Evolutionary conservation across 1,140 invertebrate species (phyloP).

Genomic region (Magallana gigas): DNA sequence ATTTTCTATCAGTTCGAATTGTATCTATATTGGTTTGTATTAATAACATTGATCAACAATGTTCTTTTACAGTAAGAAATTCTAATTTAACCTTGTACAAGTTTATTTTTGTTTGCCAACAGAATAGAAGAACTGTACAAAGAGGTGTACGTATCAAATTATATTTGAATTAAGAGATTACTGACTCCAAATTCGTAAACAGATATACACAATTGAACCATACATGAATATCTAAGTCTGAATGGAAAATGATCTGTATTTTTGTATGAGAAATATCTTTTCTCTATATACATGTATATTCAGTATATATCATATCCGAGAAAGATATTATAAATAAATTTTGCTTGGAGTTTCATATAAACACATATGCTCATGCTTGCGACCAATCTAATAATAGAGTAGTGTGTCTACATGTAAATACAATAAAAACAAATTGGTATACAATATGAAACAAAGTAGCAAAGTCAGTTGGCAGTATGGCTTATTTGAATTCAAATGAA

Average conservation of each 20-base stretch:
- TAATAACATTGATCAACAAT: background rate
- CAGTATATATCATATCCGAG: background rate
- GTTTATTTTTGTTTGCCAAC: too few relatives aligned
- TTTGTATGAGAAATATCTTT: too few relatives aligned
- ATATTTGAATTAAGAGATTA: too few relatives aligned
- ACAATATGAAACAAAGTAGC: background rate
- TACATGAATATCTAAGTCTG: too few relatives aligned
- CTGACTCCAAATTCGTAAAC: too few relatives aligned
- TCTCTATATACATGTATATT: too few relatives aligned
- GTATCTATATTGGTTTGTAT: background rate
- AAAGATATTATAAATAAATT: slow-evolving; percentile 10
- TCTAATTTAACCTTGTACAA: too few relatives aligned
- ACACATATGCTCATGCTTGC: slow-evolving; percentile 11
- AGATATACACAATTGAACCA: too few relatives aligned
- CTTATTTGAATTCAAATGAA: background rate
- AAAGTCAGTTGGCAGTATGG: background rate
- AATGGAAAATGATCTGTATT: too few relatives aligned
- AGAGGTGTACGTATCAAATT: too few relatives aligned
- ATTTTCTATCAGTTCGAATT: background rate
- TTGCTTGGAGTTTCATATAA: background rate
- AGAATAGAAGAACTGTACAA: too few relatives aligned
- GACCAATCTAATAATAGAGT: background rate
- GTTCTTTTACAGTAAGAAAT: background rate
- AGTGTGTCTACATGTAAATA: background rate
- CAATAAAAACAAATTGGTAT: background rate